Conservation (phyloP, 2,797 vertebrate genomes). For the Distichodus sexfasciatus region DNA sequence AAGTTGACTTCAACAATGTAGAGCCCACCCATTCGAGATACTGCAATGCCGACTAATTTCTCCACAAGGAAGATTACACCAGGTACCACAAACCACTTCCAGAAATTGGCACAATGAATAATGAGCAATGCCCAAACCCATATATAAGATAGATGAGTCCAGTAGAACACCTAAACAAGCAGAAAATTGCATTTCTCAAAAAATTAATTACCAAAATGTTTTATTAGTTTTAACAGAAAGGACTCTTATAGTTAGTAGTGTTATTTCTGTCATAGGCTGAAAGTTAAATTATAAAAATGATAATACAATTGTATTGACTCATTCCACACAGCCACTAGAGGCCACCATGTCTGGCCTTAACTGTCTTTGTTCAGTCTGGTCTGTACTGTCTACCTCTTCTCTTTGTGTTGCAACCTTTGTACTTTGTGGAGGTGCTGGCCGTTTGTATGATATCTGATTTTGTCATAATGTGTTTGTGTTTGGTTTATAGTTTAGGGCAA, state of each 20-base stretch:
- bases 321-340: too few species aligned
- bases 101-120: conserved; percentile 86
- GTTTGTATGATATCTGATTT: too few species aligned
- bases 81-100: conserved; percentile 88
- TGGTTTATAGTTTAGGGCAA: too few species aligned
- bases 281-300: background rate
- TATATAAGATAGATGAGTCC: conserved; percentile 87
- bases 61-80: conserved; percentile 82
- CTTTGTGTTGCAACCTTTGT: too few species aligned
- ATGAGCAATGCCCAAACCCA: conserved; percentile 81
- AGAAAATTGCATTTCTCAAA: background rate
- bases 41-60: conserved; percentile 74
- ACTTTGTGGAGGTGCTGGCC: too few species aligned
- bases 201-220: too few species aligned
- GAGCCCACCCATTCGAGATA: conserved; percentile 73
- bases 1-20: conserved; percentile 83
- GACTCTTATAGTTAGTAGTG: background rate
- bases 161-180: conserved; percentile 82
- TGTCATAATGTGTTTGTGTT: too few species aligned
- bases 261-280: background rate
- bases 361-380: too few species aligned
- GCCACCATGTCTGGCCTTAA: too few species aligned
- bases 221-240: too few species aligned
- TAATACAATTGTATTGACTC: background rate
- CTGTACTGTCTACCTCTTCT: too few species aligned